These are phyloP conservation scores for Archocentrus centrarchus DNA, from an alignment of 2,113 vertebrate genomes.

Conservation along the genomic window DNA sequence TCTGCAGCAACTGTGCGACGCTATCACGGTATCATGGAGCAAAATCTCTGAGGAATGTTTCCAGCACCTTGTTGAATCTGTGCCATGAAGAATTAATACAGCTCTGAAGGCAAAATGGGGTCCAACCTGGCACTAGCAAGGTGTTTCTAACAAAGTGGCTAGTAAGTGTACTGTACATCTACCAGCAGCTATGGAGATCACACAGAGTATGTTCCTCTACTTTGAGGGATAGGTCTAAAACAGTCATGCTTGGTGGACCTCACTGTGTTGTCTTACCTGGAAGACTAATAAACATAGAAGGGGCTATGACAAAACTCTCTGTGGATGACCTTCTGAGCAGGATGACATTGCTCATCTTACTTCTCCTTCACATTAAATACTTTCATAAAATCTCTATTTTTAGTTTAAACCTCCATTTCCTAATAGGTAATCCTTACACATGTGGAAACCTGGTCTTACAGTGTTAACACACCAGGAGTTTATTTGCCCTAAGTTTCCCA, in stretches of 20 bases:
- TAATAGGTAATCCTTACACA: neutral
- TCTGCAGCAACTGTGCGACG: neutral
- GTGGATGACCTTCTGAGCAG: neutral
- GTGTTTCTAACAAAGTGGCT: neutral
- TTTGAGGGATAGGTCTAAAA: neutral
- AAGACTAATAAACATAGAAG: neutral
- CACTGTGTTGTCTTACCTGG: neutral
- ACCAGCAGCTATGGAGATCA: neutral
- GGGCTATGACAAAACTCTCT: neutral
- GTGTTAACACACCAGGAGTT: neutral
- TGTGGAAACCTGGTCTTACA: no score
- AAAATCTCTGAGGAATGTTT: neutral
- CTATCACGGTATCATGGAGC: neutral
- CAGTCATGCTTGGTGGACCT: neutral
- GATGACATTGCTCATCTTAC: neutral
- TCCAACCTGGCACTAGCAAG: neutral
- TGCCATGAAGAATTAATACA: neutral
- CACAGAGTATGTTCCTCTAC: neutral
- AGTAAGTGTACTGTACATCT: neutral
- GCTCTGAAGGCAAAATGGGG: neutral
- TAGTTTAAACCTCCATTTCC: neutral
- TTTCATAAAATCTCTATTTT: neutral
- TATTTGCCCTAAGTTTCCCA: no score
- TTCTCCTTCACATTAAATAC: neutral
- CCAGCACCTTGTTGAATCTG: neutral